Base-by-base conservation (phyloP, 2,888 invertebrate genomes). In the Stegana nigrithorax region DNA sequence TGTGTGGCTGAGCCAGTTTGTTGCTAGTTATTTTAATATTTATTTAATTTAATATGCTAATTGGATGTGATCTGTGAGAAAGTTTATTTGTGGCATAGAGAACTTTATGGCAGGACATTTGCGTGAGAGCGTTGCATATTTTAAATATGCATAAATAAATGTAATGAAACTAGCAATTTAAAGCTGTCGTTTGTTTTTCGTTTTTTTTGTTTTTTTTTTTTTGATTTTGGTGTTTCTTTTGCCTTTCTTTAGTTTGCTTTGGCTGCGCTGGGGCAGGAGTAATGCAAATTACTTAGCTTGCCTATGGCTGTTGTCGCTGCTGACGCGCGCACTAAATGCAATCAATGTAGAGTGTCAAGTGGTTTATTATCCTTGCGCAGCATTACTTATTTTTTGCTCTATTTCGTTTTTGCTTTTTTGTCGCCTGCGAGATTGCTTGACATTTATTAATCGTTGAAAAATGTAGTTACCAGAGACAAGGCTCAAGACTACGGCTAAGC, bases 31-130 rank as follows among this genome's bases (percentile, higher is more conserved):
- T 81, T 82, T 79, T 81, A 81, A 82, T 81, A 81, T 81, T 82
- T 74, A 81, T 81, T 81, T 76, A 75, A 81, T 82, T 82, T 80
- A 82, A 81, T 81, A 81, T 81, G 80, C 76, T 81, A 81, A 81
- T 81, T 81, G 81, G 78, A 81, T 82, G 73, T 71, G 72, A 80
- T 78, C 73, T 72, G 67, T 53, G 61, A 62, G 32, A 47, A 47
- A 47, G 25, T 47, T 67, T 58, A n/a, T n/a, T n/a, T 60, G 63
- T 39, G 60, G 27, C 51, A 14, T 47, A 42, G 39, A 50, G 50
- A 29, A 69, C 62, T 64, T 51, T 66, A 53, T 60, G 45, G 27
- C 61, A 57, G 56, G 57, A 75, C 73, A 78, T 79, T 79, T 80
- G 78, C 72, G 78, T 75, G 67, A 72, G 63, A 67, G 59, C 29